Evolutionary conservation across 2,113 vertebrate genomes (phyloP), one percentile per base, ranked within the genome.

Genomic region (Amphilophus citrinellus): DNA sequence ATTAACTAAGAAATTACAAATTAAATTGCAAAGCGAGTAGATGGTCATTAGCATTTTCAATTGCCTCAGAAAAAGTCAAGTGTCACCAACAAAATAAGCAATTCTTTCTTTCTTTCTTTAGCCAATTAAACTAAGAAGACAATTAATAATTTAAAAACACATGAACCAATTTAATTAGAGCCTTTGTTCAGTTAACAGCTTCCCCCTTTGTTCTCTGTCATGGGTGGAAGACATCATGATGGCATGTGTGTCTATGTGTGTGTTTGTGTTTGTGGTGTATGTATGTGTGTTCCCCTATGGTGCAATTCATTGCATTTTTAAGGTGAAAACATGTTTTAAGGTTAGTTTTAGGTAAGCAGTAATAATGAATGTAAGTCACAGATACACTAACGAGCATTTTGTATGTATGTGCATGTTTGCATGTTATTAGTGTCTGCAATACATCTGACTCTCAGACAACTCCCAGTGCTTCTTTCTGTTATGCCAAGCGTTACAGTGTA

Each of bases 121-220:
- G 82, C 71, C 44, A 86, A 83, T 86, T 76, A 85, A 76, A 85
- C 66, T 85, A 91, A 91, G 81, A 80, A 83, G 79, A 83, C 80
- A 76, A 84, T 88, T 77, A 79, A 85, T 88, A 53, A 89, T 88
- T 61, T 61, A 57, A 80, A 83, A 84, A 76, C 0, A 60, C 79
- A 82, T 80, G 66, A 84, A 80, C 82, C 44, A 71, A 81, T 84
- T 89, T 89, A 87, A 90, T 93, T 84, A 89, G 79, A 32, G 57
- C 73, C 44, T 77, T 71, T 18, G 39, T 77, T 87, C 84, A 89
- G 88, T 92, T 89, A 92, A 89, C 83, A 83, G 61, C 24, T 78
- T 10, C 20, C 37, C 24, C 27, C 79, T 89, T 82, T 87, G 81
- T 79, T 81, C 71, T 76, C 27, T 42, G 81, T 85, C 73, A 83